Conservation (phyloP, 2,113 vertebrate species). For the Ia io region DNA sequence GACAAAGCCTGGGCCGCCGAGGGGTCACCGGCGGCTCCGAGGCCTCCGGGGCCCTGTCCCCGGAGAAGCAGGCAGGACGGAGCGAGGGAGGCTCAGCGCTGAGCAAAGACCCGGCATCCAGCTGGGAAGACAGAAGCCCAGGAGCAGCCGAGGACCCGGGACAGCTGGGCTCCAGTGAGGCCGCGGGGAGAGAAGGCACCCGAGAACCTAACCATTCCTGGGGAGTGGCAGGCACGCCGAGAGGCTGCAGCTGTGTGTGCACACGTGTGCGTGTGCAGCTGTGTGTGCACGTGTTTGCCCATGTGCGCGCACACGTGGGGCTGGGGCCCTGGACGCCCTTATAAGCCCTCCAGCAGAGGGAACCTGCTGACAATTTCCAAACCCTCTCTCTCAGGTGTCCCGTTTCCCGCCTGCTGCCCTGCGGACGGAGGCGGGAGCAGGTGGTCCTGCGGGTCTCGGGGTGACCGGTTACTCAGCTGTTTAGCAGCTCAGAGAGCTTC, state of each 20-base stretch:
- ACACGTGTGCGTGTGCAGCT: rapidly evolving
- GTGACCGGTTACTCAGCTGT: not conserved
- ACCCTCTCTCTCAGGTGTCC: not conserved
- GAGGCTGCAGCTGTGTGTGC: not conserved
- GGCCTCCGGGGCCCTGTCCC: not conserved
- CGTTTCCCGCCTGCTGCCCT: not conserved
- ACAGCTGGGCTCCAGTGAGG: not conserved
- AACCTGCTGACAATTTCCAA: not conserved
- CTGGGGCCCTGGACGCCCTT: not conserved
- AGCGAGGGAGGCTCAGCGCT: not conserved
- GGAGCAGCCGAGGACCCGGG: not conserved
- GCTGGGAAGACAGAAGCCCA: not conserved
- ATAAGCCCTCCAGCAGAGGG: not conserved
- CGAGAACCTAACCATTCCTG: not conserved
- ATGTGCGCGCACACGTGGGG: too few species aligned
- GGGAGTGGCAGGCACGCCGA: not conserved
- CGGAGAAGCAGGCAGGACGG: not conserved
- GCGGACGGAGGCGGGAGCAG: not conserved
- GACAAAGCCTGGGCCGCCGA: not conserved
- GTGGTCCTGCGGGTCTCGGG: not conserved
- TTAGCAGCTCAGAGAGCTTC: not conserved
- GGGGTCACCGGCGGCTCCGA: not conserved
- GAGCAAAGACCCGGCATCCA: too few species aligned
- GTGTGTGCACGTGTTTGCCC: too few species aligned
- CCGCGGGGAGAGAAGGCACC: not conserved